Evolutionary conservation across 2,113 vertebrate species (phyloP), one percentile per base, ranked within the genome.

Genomic region (Plestiodon gilberti): DNA sequence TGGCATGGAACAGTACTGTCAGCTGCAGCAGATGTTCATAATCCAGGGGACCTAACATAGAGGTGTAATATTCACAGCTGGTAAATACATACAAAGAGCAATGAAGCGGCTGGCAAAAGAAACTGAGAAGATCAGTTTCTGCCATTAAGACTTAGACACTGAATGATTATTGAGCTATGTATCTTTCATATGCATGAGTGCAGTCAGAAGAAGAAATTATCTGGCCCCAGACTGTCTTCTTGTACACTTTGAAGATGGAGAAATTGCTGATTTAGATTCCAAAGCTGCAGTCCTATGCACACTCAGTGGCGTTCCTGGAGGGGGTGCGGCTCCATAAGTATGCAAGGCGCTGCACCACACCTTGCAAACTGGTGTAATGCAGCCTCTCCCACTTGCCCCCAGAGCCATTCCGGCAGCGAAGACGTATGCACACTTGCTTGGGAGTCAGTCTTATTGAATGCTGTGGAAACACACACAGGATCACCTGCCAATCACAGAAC

Each of bases 51-150:
- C 2, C 86, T 90, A 93, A 92, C 11, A 18, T 17, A 87, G 78
- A 92, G 55, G 33, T 22, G 83, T 95, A 95, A 96, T 90, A 94
- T 94, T 59, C 52, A 94, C 91, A 93, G 83, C 80, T 92, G 78
- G 48, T 77, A 95, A 94, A 92, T 84, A 61, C 25, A 87, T 71
- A 89, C 86, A 78, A 65, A 92, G 92, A 87, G 48, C 78, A 92
- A 89, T 28, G 91, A 92, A 89, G 4, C 88, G 20, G 35, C 40
- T 78, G 1, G 25, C 28, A 87, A 90, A 90, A 76, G 90, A 93
- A 92, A 87, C 33, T 9, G 38, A 93, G 89, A 14, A 88, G 85
- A 95, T 91, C 80, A 1, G 1, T 4, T 90, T 69, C 23, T 76
- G 77, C 86, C 71, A 78, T 43, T n/a, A n/a, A n/a, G n/a, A n/a